phyloP scores from a whole-genome alignment of 2,797 vertebrate species.

The Carapus acus region DNA sequence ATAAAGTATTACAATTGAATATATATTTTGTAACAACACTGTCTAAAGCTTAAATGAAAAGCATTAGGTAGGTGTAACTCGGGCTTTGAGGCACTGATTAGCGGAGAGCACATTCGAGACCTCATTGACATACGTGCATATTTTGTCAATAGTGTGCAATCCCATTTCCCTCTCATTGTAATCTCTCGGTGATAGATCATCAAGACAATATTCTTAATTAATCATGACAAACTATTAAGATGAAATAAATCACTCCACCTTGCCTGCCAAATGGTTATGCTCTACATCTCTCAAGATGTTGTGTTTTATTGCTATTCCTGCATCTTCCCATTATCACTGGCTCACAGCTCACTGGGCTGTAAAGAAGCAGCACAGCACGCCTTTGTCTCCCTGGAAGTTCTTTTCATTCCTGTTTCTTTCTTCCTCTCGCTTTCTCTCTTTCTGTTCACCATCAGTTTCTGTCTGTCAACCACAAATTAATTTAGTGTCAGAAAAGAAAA shows the following conservation, averaged over 20 bases:
- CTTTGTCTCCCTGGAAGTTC: slow-evolving; percentile 40
- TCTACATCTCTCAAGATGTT: slow-evolving; percentile 7
- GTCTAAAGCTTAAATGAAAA: no score
- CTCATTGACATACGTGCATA: background rate
- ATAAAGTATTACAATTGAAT: no score
- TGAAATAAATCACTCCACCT: slow-evolving; percentile 30
- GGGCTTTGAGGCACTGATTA: slow-evolving; percentile 7
- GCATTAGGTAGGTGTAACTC: no score
- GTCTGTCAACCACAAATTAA: slow-evolving; percentile 60
- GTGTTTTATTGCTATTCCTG: slow-evolving; percentile 31
- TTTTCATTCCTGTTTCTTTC: slow-evolving; percentile 30
- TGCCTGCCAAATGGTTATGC: slow-evolving; percentile 15
- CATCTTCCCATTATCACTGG: slow-evolving; percentile 35
- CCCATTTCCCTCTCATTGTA: slow-evolving; percentile 12
- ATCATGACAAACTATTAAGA: slow-evolving; percentile 30
- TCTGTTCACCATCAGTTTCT: slow-evolving; percentile 36
- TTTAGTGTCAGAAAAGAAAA: slow-evolving; percentile 61
- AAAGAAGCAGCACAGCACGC: slow-evolving; percentile 14
- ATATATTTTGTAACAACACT: no score
- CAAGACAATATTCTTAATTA: slow-evolving; percentile 29
- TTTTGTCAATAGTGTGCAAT: background rate
- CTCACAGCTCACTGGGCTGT: slow-evolving; percentile 14
- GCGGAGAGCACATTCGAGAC: background rate
- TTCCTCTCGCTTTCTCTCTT: slow-evolving; percentile 24
- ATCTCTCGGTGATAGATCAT: slow-evolving; percentile 23